Percentiles rank a stretch among this genome's conserved stretches.
Evolutionary conservation across 2,113 vertebrate genomes (phyloP).

Genomic region (Puntigrus tetrazona): DNA sequence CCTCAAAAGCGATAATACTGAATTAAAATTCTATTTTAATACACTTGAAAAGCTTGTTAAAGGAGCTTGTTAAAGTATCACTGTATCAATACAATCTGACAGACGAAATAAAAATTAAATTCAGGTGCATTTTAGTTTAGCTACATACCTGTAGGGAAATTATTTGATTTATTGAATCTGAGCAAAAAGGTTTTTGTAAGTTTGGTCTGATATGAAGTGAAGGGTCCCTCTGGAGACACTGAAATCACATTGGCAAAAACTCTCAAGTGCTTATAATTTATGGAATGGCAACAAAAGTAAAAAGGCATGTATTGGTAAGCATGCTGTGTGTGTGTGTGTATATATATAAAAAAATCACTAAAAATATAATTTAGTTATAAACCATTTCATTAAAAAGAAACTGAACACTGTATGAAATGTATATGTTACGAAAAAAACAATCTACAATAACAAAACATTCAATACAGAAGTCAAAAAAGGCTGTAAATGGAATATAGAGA

Average conservation of each 20-base stretch:
- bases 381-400: constrained; percentile 3
- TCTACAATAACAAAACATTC: constrained; percentile 22
- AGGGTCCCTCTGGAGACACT: background rate
- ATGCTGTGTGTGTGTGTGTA: background rate
- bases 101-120: background rate
- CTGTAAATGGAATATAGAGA: background rate
- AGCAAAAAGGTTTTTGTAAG: background rate
- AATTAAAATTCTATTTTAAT: background rate
- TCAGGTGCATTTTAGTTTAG: constrained; percentile 16
- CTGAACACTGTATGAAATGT: background rate
- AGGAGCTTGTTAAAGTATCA: background rate
- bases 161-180: background rate
- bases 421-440: constrained; percentile 3
- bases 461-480: background rate
- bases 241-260: background rate
- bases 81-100: background rate
- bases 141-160: background rate
- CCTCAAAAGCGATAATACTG: constrained; percentile 4
- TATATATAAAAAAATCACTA: background rate
- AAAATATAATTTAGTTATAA: constrained; percentile 22
- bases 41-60: background rate
- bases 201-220: background rate
- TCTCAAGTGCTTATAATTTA: background rate
- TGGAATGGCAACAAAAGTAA: constrained; percentile 30
- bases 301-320: constrained; percentile 26